These are phyloP conservation scores for Hemibagrus guttatus DNA, from an alignment of 2,797 vertebrate genomes.

Conservation along the genomic window DNA sequence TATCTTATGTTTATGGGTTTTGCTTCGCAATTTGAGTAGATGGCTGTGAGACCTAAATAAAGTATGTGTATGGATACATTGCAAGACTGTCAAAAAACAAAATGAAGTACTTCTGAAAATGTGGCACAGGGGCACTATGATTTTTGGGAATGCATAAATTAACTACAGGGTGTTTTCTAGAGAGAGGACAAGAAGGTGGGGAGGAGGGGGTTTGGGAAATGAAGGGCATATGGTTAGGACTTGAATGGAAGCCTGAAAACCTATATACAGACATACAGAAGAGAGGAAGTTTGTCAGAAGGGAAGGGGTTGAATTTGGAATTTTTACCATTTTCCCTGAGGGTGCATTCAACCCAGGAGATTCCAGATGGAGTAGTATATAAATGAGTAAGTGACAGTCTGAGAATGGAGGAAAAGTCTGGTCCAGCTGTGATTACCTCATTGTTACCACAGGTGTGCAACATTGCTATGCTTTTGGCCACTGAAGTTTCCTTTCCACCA, in stretches of 20 bases:
- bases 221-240: conserved; percentile 19
- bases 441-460: conserved; percentile 44
- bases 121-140: neutral
- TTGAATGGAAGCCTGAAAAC: neutral
- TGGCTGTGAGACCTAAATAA: conserved; percentile 1
- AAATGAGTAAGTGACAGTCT: conserved; percentile 31
- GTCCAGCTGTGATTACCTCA: conserved; percentile 46
- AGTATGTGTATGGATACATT: neutral
- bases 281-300: conserved; percentile 1
- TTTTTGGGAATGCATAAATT: neutral
- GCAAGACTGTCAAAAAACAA: neutral
- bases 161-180: neutral
- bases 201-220: neutral
- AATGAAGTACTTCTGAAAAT: neutral
- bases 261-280: neutral
- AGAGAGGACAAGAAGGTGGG: neutral
- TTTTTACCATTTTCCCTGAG: conserved; percentile 35
- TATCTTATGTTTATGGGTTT: conserved; percentile 39
- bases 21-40: neutral
- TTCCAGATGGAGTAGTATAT: conserved; percentile 26
- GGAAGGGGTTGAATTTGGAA: conserved; percentile 12
- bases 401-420: conserved; percentile 9
- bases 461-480: conserved; percentile 15
- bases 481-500: neutral
- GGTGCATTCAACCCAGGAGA: conserved; percentile 32